Percentiles rank a stretch among this genome's conserved stretches.
These are phyloP conservation scores for Nannobrachium achirus DNA, from an alignment of 2,113 vertebrate species.

Conservation along the genomic window DNA sequence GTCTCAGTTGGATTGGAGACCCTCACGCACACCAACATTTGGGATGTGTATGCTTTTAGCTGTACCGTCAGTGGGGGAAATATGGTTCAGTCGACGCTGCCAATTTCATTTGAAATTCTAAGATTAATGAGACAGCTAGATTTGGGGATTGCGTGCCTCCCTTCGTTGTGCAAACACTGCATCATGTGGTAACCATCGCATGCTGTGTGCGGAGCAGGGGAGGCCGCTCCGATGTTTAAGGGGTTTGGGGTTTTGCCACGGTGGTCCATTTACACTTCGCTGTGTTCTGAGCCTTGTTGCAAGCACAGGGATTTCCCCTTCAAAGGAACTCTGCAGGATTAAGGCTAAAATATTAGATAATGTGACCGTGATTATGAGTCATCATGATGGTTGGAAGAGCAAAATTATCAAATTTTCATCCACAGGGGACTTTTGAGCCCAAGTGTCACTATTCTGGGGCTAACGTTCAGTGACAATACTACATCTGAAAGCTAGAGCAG, in stretches of 20 bases:
- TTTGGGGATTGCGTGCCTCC: constrained; percentile 2
- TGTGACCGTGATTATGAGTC: too few relatives aligned
- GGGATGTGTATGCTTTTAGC: background rate
- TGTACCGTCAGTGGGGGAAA: constrained; percentile 1
- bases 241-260: constrained; percentile 16
- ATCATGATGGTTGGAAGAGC: too few relatives aligned
- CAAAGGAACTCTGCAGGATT: too few relatives aligned
- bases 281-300: constrained; percentile 30
- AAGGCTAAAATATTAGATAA: too few relatives aligned
- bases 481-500: too few relatives aligned
- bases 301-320: constrained; percentile 6
- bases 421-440: too few relatives aligned
- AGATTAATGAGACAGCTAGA: constrained; percentile 15
- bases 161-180: constrained; percentile 2
- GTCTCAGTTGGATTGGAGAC: constrained; percentile 6
- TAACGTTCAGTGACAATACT: too few relatives aligned
- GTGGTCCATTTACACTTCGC: constrained; percentile 54
- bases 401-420: too few relatives aligned
- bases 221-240: background rate
- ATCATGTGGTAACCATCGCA: constrained; percentile 6
- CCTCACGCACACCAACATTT: constrained; percentile 16
- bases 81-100: background rate
- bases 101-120: background rate
- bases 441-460: too few relatives aligned
- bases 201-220: constrained; percentile 3